Conservation (phyloP, 2,797 vertebrate species). For the Anas capensis region DNA sequence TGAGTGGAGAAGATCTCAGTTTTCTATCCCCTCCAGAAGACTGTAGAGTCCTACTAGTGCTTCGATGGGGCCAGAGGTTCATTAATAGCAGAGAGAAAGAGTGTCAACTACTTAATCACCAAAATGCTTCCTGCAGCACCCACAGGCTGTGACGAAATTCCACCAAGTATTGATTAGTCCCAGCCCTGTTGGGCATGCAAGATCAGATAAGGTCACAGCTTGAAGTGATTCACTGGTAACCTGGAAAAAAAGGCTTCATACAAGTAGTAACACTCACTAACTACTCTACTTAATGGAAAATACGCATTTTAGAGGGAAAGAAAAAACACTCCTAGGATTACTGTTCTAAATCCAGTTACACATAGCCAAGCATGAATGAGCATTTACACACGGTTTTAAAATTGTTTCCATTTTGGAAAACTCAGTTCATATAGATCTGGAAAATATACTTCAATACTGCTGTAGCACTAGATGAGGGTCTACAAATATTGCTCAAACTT, state of each 20-base stretch:
- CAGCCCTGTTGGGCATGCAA: conserved; percentile 25
- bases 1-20: neutral
- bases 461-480: neutral
- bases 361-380: neutral
- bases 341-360: conserved; percentile 42
- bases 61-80: neutral
- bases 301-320: conserved; percentile 27
- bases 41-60: neutral
- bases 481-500: neutral
- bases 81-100: conserved; percentile 41
- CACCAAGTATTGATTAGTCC: conserved; percentile 57
- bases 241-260: conserved; percentile 22
- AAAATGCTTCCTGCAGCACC: conserved; percentile 64
- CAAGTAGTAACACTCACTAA: conserved; percentile 13
- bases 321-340: neutral
- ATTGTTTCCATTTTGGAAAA: conserved; percentile 3
- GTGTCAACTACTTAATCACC: conserved; percentile 37
- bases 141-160: conserved; percentile 45
- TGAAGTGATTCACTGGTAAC: conserved; percentile 59
- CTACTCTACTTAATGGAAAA: conserved; percentile 46
- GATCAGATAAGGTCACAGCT: conserved; percentile 71
- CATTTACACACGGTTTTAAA: neutral
- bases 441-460: neutral
- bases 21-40: neutral
- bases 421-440: neutral